A percentile compares a stretch with the other conserved stretches of the same genome.
Conservation (phyloP, 2,888 invertebrate genomes). For the Alentia gelatinosa region DNA sequence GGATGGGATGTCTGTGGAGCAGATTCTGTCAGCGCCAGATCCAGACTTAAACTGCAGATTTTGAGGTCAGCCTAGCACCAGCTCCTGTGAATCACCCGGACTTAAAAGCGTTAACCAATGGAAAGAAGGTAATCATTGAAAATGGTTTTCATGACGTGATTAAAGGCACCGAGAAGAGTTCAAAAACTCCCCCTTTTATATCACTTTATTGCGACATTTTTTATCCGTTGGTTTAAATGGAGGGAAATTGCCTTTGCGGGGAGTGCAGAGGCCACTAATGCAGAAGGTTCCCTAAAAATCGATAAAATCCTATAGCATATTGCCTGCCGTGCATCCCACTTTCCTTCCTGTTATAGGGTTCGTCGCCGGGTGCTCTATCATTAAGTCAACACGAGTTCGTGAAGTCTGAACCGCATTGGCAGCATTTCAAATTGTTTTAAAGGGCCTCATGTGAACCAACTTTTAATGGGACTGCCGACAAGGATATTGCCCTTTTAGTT, state of each 20-base stretch:
- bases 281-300: background rate
- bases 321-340: background rate
- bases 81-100: no score
- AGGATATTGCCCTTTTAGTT: no score
- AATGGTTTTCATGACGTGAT: background rate
- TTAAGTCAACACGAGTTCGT: background rate
- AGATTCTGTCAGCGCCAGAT: background rate
- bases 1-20: background rate
- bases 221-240: background rate
- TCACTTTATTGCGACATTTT: no score
- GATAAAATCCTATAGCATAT: background rate
- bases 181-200: background rate
- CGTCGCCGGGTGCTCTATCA: background rate
- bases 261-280: background rate
- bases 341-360: background rate
- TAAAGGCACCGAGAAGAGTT: background rate
- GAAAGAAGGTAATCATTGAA: background rate
- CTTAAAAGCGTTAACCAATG: no score
- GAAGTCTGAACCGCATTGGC: background rate
- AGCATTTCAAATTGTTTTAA: background rate
- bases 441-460: background rate
- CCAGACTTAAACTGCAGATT: no score
- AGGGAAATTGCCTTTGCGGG: background rate
- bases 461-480: slow-evolving; percentile 1
- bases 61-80: no score